Percentiles rank a stretch among this genome's conserved stretches.
Conservation (phyloP, 2,113 vertebrate species). For the Casuarius casuarius region DNA sequence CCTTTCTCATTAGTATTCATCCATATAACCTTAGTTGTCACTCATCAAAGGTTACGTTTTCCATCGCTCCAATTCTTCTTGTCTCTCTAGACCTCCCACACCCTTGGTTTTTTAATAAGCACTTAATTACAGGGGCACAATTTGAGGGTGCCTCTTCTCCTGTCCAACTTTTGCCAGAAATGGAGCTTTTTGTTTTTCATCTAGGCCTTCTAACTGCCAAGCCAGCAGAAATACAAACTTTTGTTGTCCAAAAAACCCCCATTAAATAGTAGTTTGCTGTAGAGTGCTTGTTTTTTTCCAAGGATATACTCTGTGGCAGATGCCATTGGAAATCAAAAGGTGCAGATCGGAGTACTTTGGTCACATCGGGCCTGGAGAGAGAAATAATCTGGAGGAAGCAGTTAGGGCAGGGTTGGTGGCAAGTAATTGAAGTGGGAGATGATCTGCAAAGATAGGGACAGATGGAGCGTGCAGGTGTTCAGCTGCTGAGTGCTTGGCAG, state of each 20-base stretch:
- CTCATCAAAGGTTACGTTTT: slow-evolving; percentile 52
- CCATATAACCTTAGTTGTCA: background rate
- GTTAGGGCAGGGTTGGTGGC: background rate
- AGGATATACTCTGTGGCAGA: background rate
- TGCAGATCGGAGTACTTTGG: background rate
- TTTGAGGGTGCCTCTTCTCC: background rate
- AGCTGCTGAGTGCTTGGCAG: background rate
- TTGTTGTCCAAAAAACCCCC: no score
- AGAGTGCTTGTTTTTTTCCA: background rate
- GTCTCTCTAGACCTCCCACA: background rate
- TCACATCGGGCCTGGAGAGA: background rate
- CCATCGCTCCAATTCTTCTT: slow-evolving; percentile 13
- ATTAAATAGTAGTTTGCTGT: background rate
- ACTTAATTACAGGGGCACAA: background rate
- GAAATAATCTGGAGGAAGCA: background rate
- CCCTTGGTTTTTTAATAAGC: background rate
- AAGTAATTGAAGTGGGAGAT: background rate
- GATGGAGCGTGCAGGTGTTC: slow-evolving; percentile 41
- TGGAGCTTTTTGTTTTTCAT: background rate
- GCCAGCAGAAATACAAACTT: background rate
- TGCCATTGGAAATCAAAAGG: background rate
- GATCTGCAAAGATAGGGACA: slow-evolving; percentile 24
- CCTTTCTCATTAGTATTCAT: slow-evolving; percentile 10
- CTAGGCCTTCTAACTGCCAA: background rate
- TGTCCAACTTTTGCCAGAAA: background rate